Evolutionary conservation across 2,888 invertebrate species (phyloP), one percentile per base, ranked within the genome.

Genomic region (Eristalis pertinax): DNA sequence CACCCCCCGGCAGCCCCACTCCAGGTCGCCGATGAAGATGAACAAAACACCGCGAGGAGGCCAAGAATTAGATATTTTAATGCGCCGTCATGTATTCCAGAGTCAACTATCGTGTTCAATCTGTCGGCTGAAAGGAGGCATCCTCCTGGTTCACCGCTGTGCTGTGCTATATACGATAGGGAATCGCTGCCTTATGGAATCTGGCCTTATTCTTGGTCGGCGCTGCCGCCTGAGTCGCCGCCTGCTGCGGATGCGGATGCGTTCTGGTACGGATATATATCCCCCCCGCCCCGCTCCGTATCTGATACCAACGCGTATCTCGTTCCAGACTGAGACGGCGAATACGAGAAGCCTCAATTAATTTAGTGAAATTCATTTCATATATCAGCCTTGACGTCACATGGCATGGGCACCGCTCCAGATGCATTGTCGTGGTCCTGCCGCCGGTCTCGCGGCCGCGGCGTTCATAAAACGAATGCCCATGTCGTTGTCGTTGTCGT

Each of bases 21-120:
- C 70, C 75, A 70, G 43, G 43, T 72, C 73, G 72, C 2, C 19
- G 43, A 13, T 58, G n/a, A 72, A 41, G 70, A 62, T 32, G 19
- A 72, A 43, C 32, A 72, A 79, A 58, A 64, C 26, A 22, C 74
- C 38, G 32, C 63, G 58, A 83, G 58, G 26, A 69, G 73, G 74
- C 29, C 43, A 75, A 70, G 83, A 86, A 86, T 86, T 83, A 83
- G 86, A 86, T 86, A 86, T 83, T 83, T 83, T 86, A 86, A 86
- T 86, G 83, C 83, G 74, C 82, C 86, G 82, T 78, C 86, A 83
- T 83, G 86, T 86, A 83, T 78, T 63, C 82, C 75, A 78, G 58
- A 86, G 74, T 82, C 86, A 82, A 82, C 82, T 86, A 86, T 86
- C 86, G 70, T 86, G 86, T 86, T 86, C 86, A 82, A 86, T 86